Conservation (phyloP, 2,888 invertebrate species). For the Hesperia comma region DNA sequence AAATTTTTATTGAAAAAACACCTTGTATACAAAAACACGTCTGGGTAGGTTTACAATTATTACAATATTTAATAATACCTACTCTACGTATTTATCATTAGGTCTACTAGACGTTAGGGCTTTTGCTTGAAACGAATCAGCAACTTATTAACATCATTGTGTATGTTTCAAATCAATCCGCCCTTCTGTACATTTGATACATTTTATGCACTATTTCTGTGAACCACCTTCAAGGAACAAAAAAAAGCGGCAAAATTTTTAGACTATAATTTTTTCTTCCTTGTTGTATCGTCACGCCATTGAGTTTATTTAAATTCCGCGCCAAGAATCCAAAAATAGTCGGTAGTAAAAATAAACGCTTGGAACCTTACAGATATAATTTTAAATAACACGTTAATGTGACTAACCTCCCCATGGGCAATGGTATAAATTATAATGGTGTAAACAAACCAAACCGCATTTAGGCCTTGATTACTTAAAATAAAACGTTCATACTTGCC, state of each 20-base stretch:
- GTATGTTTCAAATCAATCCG: too few relatives aligned
- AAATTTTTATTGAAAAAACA: too few relatives aligned
- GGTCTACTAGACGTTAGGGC: too few relatives aligned
- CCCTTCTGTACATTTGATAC: too few relatives aligned
- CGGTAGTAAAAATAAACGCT: not conserved
- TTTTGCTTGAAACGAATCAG: too few relatives aligned
- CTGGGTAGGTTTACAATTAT: too few relatives aligned
- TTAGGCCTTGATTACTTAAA: slow-evolving; percentile 16
- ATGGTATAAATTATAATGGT: slow-evolving; percentile 22
- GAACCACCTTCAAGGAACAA: not conserved
- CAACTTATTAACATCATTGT: too few relatives aligned
- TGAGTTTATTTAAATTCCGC: not conserved
- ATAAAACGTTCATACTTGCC: slow-evolving; percentile 14
- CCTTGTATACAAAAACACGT: too few relatives aligned
- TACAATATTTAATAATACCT: too few relatives aligned
- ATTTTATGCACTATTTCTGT: too few relatives aligned
- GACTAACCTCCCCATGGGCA: slow-evolving; percentile 20
- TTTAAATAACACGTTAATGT: slow-evolving; percentile 10
- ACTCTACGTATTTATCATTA: too few relatives aligned
- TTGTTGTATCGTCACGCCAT: not conserved
- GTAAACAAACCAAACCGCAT: slow-evolving; percentile 15
- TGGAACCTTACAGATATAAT: not conserved
- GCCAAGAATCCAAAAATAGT: not conserved
- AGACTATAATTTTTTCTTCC: not conserved
- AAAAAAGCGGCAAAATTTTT: not conserved